phyloP scores from a whole-genome alignment of 2,797 vertebrate genomes.

The Micromesistius poutassou region DNA sequence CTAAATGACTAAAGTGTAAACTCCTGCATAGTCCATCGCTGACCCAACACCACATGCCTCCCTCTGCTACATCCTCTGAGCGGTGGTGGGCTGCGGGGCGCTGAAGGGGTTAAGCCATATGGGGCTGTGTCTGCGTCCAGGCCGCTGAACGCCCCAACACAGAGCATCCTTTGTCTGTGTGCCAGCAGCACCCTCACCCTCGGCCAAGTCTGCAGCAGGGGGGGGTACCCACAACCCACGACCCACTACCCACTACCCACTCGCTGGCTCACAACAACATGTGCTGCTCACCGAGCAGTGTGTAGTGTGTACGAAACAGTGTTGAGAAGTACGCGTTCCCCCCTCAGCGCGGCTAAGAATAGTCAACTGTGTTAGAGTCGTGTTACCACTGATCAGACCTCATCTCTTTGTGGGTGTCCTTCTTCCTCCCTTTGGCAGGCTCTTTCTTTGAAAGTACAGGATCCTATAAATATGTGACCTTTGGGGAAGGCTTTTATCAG shows the following conservation, averaged over 20 bases:
- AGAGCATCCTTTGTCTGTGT: slow-evolving; percentile 2
- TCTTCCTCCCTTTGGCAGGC: neutral
- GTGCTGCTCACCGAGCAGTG: too few relatives aligned
- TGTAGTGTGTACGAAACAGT: neutral
- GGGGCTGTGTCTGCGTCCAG: neutral
- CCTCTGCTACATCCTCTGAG: neutral
- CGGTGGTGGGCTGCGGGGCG: too few relatives aligned
- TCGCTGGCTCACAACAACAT: neutral
- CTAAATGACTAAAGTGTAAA: neutral
- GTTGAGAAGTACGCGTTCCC: neutral
- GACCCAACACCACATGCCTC: neutral
- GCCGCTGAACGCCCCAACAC: neutral
- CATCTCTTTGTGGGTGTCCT: neutral
- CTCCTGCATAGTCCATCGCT: neutral
- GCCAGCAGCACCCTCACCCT: neutral
- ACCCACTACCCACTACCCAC: neutral
- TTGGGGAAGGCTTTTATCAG: neutral
- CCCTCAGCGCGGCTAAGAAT: neutral
- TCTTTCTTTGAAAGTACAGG: neutral
- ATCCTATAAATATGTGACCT: neutral
- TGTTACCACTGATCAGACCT: neutral
- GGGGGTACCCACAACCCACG: too few relatives aligned
- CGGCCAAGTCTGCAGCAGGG: neutral
- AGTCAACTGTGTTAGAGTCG: neutral
- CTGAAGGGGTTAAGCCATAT: neutral